Percentiles rank a stretch among this genome's conserved stretches.
Evolutionary conservation across 2,113 vertebrate genomes (phyloP).

Genomic region (Origma solitaria): DNA sequence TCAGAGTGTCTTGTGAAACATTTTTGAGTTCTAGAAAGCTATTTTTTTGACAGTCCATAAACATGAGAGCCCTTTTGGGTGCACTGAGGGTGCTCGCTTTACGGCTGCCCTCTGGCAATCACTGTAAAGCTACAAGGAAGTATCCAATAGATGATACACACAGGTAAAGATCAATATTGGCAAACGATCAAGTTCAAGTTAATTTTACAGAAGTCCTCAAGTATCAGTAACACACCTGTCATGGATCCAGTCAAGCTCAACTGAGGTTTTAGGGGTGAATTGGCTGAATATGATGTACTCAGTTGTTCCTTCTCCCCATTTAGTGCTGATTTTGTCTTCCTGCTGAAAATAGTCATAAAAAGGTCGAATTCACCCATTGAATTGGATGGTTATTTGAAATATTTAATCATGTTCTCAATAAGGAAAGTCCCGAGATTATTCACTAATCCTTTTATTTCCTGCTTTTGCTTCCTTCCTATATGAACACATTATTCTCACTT

Average conservation of each 20-base stretch:
- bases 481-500: background rate
- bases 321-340: background rate
- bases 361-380: background rate
- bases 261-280: background rate
- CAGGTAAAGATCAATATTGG: background rate
- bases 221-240: background rate
- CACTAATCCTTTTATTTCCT: background rate
- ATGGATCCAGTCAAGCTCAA: background rate
- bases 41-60: background rate
- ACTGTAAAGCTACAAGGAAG: background rate
- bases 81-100: background rate
- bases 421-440: background rate
- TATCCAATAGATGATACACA: background rate
- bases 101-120: background rate
- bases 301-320: background rate
- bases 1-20: background rate
- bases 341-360: background rate
- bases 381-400: background rate
- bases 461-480: background rate
- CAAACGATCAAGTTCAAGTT: background rate
- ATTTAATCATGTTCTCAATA: background rate
- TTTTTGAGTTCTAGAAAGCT: background rate
- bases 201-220: background rate
- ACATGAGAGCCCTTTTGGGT: background rate
- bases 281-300: background rate